A percentile compares a stretch with the other conserved stretches of the same genome.
Conservation (phyloP, 1,140 invertebrate genomes). For the Mamestra configurata region DNA sequence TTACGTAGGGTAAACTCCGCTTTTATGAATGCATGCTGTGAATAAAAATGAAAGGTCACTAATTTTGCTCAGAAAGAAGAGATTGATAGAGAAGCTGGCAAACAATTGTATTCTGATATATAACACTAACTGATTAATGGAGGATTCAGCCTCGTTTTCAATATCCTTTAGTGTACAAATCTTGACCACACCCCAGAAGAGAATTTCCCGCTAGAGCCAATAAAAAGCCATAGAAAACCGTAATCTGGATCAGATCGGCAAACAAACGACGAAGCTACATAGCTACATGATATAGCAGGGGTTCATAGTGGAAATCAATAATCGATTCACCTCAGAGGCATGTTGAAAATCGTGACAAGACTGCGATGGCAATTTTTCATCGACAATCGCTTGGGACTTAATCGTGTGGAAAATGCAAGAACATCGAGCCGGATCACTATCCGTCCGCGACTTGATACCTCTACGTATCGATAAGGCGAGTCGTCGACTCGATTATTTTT, state of each 20-base stretch:
- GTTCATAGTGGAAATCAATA: slow-evolving; percentile 55
- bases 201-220: background rate
- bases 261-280: background rate
- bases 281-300: slow-evolving; percentile 17
- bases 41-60: no score
- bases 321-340: slow-evolving; percentile 54
- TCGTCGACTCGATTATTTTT: slow-evolving; percentile 35
- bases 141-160: no score
- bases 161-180: background rate
- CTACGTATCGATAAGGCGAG: slow-evolving; percentile 23
- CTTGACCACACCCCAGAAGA: background rate
- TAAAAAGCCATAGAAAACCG: slow-evolving; percentile 11
- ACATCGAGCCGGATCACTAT: slow-evolving; percentile 51
- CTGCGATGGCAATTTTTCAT: slow-evolving; percentile 67
- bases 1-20: no score
- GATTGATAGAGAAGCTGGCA: no score
- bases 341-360: slow-evolving; percentile 51
- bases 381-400: slow-evolving; percentile 66
- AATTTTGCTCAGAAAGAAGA: no score
- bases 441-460: slow-evolving; percentile 24
- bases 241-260: slow-evolving; percentile 29
- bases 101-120: no score
- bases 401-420: slow-evolving; percentile 74
- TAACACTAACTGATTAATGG: no score
- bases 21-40: no score